Evolutionary conservation across 2,797 vertebrate species (phyloP).

Genomic region (Pelodytes ibericus): DNA sequence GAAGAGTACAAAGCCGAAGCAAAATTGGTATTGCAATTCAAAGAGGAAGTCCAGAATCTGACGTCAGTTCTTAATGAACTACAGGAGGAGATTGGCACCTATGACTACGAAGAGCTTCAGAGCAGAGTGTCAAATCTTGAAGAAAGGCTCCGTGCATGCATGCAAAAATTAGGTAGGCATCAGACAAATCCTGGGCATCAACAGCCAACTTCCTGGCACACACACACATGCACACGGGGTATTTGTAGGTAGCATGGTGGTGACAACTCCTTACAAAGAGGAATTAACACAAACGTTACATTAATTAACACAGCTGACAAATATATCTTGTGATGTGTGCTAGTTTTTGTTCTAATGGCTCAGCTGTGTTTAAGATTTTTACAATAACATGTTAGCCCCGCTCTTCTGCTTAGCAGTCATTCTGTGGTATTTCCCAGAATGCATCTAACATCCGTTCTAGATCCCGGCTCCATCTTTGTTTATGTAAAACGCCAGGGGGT

Average conservation of each 20-base stretch:
- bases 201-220: slow-evolving; percentile 39
- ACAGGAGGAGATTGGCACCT: slow-evolving; percentile 98
- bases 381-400: no score
- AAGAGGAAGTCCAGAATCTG: slow-evolving; percentile 99
- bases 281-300: no score
- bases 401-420: no score
- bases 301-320: no score
- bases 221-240: slow-evolving; percentile 42
- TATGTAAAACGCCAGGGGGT: no score
- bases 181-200: slow-evolving; percentile 71
- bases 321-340: no score
- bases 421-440: no score
- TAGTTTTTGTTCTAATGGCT: no score
- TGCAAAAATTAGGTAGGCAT: slow-evolving; percentile 99
- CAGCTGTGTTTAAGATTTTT: no score
- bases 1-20: slow-evolving; percentile 99
- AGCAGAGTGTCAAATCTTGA: slow-evolving; percentile 98
- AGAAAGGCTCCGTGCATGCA: slow-evolving; percentile 98
- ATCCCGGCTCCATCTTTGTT: no score
- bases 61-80: slow-evolving; percentile 97
- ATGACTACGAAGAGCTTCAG: slow-evolving; percentile 99
- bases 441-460: no score
- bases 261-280: not conserved
- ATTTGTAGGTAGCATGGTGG: slow-evolving; percentile 19
- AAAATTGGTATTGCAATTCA: slow-evolving; percentile 99